Evolutionary conservation across 2,888 invertebrate species (phyloP).

Genomic region (Phlogophora meticulosa): DNA sequence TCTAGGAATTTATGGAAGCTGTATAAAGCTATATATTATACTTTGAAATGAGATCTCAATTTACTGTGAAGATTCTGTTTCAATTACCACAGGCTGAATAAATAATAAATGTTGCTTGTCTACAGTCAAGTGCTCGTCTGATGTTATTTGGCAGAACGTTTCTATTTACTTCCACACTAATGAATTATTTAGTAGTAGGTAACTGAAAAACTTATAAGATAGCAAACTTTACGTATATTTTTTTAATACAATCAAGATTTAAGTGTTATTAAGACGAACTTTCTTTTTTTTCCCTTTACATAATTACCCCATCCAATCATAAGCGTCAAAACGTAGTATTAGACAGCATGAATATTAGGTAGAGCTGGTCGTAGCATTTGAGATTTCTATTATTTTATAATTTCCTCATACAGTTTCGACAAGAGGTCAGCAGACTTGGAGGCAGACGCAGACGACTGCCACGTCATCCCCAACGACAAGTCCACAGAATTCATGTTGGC

Average conservation of each 20-base stretch:
- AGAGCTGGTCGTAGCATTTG: no score
- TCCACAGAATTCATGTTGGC: conserved; percentile 97
- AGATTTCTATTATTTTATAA: conserved; percentile 40
- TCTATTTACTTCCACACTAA: conserved; percentile 14
- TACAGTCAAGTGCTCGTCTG: conserved; percentile 7
- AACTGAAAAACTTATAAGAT: neutral
- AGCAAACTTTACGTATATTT: neutral
- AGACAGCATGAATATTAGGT: no score
- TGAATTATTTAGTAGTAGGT: neutral
- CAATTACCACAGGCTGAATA: conserved; percentile 38
- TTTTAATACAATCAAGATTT: no score
- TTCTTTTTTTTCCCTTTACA: no score
- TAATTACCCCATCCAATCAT: no score
- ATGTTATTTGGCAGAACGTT: conserved; percentile 7
- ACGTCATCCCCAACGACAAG: conserved; percentile 97
- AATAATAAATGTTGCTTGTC: conserved; percentile 32
- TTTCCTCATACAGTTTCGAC: conserved; percentile 80
- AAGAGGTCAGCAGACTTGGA: conserved; percentile 91
- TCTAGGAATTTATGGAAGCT: conserved; percentile 7
- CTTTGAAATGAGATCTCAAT: conserved; percentile 15
- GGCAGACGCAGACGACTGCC: conserved; percentile 93
- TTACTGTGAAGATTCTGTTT: conserved; percentile 35
- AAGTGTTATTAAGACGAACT: no score
- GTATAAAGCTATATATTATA: neutral
- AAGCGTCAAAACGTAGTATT: no score